A percentile compares a stretch with the other conserved stretches of the same genome.
These are phyloP conservation scores for Alligator sinensis DNA, from an alignment of 2,113 vertebrate species.

Conservation along the genomic window DNA sequence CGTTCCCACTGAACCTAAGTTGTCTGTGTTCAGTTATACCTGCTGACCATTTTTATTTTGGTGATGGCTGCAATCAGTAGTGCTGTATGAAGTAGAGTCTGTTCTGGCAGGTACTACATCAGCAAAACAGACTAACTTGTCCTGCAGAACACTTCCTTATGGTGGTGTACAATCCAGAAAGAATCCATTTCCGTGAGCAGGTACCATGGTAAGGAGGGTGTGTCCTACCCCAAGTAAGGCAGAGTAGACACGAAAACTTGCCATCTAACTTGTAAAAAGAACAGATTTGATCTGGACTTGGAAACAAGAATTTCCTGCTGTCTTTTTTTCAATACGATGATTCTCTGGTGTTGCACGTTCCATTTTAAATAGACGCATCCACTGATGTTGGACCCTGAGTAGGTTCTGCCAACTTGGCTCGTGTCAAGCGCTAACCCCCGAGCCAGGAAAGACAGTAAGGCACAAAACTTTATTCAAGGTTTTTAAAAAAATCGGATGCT, in stretches of 20 bases:
- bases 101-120: neutral
- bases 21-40: neutral
- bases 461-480: neutral
- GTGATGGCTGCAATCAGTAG: neutral
- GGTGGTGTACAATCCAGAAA: neutral
- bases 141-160: neutral
- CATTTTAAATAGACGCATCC: neutral
- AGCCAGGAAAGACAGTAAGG: slow-evolving; percentile 32
- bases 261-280: neutral
- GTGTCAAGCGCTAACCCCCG: neutral
- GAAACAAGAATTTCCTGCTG: neutral
- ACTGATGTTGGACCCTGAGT: neutral
- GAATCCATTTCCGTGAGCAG: neutral
- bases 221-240: neutral
- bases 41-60: neutral
- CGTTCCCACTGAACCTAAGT: neutral
- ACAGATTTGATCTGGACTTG: neutral
- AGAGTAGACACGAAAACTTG: neutral
- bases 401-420: neutral
- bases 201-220: neutral
- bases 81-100: neutral
- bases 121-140: neutral
- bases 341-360: neutral
- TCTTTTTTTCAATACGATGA: accelerated
- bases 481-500: neutral